Evolutionary conservation across 2,888 invertebrate species (phyloP).

Genomic region (Ganaspis brasiliensis): DNA sequence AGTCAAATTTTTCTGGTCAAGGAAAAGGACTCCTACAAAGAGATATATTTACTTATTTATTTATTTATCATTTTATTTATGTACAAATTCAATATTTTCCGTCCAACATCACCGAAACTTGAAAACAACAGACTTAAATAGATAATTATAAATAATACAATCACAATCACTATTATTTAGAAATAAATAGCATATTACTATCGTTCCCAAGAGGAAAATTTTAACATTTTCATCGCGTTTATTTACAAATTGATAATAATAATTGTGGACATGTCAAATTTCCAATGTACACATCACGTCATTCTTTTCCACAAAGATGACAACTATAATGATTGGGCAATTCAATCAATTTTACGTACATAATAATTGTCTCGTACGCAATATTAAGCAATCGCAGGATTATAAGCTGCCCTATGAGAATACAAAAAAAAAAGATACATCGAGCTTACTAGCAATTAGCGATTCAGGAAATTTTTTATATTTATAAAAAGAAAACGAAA

Average conservation of each 20-base stretch:
- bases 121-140: slow-evolving; percentile 43
- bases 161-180: slow-evolving; percentile 44
- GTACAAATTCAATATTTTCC: slow-evolving; percentile 42
- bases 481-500: slow-evolving; percentile 25
- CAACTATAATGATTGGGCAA: slow-evolving; percentile 32
- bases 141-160: slow-evolving; percentile 43
- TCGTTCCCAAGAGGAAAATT: slow-evolving; percentile 31
- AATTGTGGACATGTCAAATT: slow-evolving; percentile 26
- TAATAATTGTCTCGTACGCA: slow-evolving; percentile 32
- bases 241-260: slow-evolving; percentile 37
- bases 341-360: slow-evolving; percentile 35
- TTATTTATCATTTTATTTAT: slow-evolving; percentile 38
- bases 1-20: too few relatives aligned
- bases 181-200: slow-evolving; percentile 43
- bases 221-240: slow-evolving; percentile 22
- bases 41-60: neutral
- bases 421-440: slow-evolving; percentile 36
- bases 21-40: neutral
- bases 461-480: slow-evolving; percentile 9
- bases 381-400: slow-evolving; percentile 34
- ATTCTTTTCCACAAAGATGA: slow-evolving; percentile 10
- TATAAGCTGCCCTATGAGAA: slow-evolving; percentile 28
- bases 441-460: slow-evolving; percentile 30
- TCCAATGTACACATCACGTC: slow-evolving; percentile 35
- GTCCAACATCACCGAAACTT: slow-evolving; percentile 34